Evolutionary conservation across 2,797 vertebrate species (phyloP), one percentile per base, ranked within the genome.

Genomic region (Austrolebias charrua): DNA sequence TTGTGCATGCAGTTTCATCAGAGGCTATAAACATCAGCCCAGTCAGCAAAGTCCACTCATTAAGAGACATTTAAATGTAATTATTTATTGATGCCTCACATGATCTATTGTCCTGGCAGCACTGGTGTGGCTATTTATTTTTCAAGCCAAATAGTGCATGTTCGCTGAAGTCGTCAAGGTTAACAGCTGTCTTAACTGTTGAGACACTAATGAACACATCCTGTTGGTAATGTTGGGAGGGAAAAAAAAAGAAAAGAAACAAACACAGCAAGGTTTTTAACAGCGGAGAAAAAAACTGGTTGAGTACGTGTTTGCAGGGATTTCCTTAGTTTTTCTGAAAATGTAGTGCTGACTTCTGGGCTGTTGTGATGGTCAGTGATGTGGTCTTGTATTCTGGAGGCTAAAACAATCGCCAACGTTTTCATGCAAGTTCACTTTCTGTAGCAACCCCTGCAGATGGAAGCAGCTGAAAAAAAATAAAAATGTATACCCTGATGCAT

Each of bases 71-170:
- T 94, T 94, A 91, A 90, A 85, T 91, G 81, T 88, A 91, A 90
- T 93, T 93, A 94, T 92, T 94, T 94, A 94, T 94, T 92, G 88
- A 94, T 91, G 91, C 80, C 66, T 82, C 86, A 78, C 79, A 82
- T 90, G 92, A 93, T 93, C 92, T 89, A 88, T 92, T 80, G 84
- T 92, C 84, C 47, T 35, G 63, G 74, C 70, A 82, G 73, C 77
- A 64, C 75, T 52, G 33, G 42, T 78, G 74, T 74, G 73, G 75
- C 67, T 78, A 90, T 89, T 88, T 84, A 86, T 86, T 81, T 85
- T 91, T 80, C 71, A 53, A 68, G 48, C 73, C 35, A 38, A 63
- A 54, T 56, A 61, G 58, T 67, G 77, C 71, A 81, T 80, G 85
- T 49, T 80, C 19, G 33, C 69, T 69, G 74, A 78, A 84, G 85